Percentiles rank a stretch among this genome's conserved stretches.
phyloP scores from a whole-genome alignment of 1,140 invertebrate genomes.

The Anthonomus grandis region DNA sequence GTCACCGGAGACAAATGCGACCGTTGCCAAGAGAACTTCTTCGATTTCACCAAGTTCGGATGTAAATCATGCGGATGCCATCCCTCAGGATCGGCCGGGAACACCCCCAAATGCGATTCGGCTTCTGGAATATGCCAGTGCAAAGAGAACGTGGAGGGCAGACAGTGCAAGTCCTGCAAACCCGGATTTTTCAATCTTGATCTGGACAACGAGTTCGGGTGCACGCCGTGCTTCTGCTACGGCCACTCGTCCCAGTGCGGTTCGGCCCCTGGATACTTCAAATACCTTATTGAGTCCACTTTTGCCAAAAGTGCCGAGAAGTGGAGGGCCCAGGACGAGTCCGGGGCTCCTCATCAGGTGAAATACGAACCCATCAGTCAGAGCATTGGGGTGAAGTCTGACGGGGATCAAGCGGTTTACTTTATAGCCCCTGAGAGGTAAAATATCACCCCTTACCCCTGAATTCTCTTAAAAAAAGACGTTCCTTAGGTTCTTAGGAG shows the following conservation, averaged over 20 bases:
- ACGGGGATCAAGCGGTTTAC: constrained; percentile 74
- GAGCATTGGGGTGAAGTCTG: constrained; percentile 65
- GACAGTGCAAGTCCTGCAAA: constrained; percentile 89
- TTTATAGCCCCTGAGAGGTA: constrained; percentile 77
- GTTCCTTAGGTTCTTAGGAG: constrained; percentile 78
- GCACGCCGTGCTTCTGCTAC: constrained; percentile 97
- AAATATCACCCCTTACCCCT: background rate
- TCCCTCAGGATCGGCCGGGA: constrained; percentile 73
- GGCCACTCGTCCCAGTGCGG: constrained; percentile 93
- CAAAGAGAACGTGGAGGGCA: constrained; percentile 93
- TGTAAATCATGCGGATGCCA: constrained; percentile 88
- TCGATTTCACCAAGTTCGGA: constrained; percentile 79
- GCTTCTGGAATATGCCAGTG: constrained; percentile 80
- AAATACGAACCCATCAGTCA: constrained; percentile 80
- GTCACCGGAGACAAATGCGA: constrained; percentile 93
- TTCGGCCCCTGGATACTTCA: constrained; percentile 73
- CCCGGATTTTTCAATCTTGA: constrained; percentile 95
- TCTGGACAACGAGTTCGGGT: constrained; percentile 89
- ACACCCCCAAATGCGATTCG: constrained; percentile 80
- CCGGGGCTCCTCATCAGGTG: constrained; percentile 49
- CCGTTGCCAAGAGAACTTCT: constrained; percentile 79
- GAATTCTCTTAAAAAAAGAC: background rate
- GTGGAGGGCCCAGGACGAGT: constrained; percentile 76
- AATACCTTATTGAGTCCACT: constrained; percentile 65
- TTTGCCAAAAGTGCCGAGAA: constrained; percentile 80